A percentile compares a stretch with the other conserved stretches of the same genome.
Evolutionary conservation across 2,113 vertebrate genomes (phyloP).

Genomic region (Tragelaphus strepsiceros): DNA sequence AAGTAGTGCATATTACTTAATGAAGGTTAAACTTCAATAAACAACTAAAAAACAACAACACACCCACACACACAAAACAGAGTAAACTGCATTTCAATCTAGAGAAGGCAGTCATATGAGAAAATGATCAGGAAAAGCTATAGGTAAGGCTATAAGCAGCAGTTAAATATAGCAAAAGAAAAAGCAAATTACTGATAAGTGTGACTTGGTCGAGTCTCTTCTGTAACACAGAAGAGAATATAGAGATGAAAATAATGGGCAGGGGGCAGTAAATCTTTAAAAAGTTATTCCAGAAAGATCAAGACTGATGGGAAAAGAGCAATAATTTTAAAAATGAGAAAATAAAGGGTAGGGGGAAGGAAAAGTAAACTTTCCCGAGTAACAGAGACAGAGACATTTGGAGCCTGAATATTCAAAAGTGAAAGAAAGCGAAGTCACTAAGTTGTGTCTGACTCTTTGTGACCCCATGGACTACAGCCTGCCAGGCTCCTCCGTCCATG

Average conservation of each 20-base stretch:
- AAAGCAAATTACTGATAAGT: not conserved
- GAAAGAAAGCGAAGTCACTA: not conserved
- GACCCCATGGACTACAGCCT: not conserved
- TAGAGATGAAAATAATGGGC: not conserved
- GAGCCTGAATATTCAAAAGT: not conserved
- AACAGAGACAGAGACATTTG: not conserved
- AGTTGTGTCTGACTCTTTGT: not conserved
- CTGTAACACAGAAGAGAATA: not conserved
- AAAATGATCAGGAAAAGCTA: not conserved
- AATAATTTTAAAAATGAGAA: not conserved
- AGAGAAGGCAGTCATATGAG: not conserved
- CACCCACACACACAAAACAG: not conserved
- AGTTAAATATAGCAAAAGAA: slow-evolving; percentile 15
- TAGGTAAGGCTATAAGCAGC: not conserved
- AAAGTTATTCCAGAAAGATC: not conserved
- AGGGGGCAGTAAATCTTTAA: not conserved
- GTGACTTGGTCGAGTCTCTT: not conserved
- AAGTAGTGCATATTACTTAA: not conserved
- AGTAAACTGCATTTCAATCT: slow-evolving; percentile 1
- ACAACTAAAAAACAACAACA: not conserved
- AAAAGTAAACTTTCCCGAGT: not conserved
- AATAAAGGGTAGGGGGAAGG: not conserved
- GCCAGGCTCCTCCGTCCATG: not conserved
- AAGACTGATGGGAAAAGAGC: not conserved
- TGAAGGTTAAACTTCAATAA: not conserved